A percentile compares a stretch with the other conserved stretches of the same genome.
Conservation (phyloP, 2,888 invertebrate species). For the Apantesis nais region DNA sequence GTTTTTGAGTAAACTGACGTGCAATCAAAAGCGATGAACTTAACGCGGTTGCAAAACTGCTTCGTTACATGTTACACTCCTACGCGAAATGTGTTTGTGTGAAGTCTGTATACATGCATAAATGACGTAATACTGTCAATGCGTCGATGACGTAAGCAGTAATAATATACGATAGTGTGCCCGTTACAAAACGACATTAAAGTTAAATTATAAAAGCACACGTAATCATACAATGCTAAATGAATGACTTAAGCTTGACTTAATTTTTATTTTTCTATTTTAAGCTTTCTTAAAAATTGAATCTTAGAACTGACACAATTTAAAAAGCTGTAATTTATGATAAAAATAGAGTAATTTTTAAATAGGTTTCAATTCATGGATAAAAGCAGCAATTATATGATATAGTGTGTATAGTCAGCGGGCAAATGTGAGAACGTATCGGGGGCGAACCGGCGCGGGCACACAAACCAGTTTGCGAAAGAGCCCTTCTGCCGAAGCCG, state of each 20-base stretch:
- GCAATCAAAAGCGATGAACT: slow-evolving; percentile 44
- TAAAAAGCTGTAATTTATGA: background rate
- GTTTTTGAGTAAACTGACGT: slow-evolving; percentile 48
- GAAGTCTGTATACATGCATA: slow-evolving; percentile 28
- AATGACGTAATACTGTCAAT: slow-evolving; percentile 38
- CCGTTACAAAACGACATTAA: slow-evolving; percentile 34
- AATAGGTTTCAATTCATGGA: slow-evolving; percentile 33
- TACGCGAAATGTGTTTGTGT: slow-evolving; percentile 27
- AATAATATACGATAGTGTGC: slow-evolving; percentile 34
- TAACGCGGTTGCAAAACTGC: slow-evolving; percentile 45
- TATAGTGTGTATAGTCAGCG: slow-evolving; percentile 39
- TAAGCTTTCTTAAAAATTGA: background rate
- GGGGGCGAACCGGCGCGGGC: slow-evolving; percentile 55
- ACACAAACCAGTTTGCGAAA: slow-evolving; percentile 76
- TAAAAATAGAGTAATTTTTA: background rate
- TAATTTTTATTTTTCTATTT: background rate
- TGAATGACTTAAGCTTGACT: background rate
- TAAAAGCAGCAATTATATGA: slow-evolving; percentile 37
- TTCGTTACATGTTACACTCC: slow-evolving; percentile 29
- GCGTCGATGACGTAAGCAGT: slow-evolving; percentile 38
- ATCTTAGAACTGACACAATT: background rate
- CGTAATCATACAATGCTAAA: slow-evolving; percentile 24
- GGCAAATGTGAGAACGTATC: slow-evolving; percentile 39
- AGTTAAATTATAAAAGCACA: slow-evolving; percentile 21
- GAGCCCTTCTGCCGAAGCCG: slow-evolving; percentile 68